Evolutionary conservation across 2,113 vertebrate species (phyloP), one percentile per base, ranked within the genome.

Genomic region (Atrichornis clamosus): DNA sequence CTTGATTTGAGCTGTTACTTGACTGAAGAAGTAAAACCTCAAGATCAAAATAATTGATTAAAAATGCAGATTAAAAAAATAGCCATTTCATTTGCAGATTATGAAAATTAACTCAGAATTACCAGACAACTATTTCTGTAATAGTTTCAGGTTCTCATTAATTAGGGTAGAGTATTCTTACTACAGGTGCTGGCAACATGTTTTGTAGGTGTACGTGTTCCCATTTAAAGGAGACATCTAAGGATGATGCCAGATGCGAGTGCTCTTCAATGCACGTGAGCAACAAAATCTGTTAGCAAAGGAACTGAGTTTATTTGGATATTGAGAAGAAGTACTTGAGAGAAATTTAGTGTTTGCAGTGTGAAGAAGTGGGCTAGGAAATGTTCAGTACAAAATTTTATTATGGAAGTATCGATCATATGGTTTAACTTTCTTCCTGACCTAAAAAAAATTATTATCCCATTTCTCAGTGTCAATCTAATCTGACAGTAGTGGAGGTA

Each of bases 201-300:
- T 41, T 11, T 55, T 33, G 5, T 70, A 64, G 42, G 11, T 89
- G 12, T 64, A 32, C 2, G 2, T 33, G 44, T 55, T 77, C 37
- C n/a, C 33, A 33, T 76, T 91, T 85, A 52, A 85, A 56, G 60
- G 41, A 68, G 19, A 79, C 76, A 73, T 77, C 15, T 67, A 28
- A 67, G 35, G 28, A 42, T 78, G 56, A 13, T 70, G 33, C 7
- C 26, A 69, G 26, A 24, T 75, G 14, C 22, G 33, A 58, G 10
- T 0, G 13, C 23, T 59, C 9, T 55, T 69, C 32, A 76, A 67
- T 42, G 13, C 52, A 65, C 0, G 0, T 28, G 15, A 85, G 15
- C 30, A 53, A 41, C 2, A 7, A 84, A 87, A 73, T 73, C 28
- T 68, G 21, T 33, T 84, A 76, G 55, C 9, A 70, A 58, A 70